phyloP scores from a whole-genome alignment of 2,113 vertebrate species.

The Esox niger region DNA sequence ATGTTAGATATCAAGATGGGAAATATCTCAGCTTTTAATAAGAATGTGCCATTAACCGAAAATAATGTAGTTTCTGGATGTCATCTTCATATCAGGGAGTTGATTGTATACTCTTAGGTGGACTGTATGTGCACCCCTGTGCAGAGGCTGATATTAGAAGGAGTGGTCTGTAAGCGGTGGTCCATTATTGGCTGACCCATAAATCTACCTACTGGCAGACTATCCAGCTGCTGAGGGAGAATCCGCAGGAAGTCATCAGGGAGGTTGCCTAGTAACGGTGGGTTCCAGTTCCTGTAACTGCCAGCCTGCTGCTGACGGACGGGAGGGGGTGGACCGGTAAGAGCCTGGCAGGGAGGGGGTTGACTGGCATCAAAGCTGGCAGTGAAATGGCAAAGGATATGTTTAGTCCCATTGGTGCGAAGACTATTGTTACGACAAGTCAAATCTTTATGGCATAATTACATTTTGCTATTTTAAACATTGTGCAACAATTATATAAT shows the following conservation, averaged over 20 bases:
- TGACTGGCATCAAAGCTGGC: slow-evolving; percentile 63
- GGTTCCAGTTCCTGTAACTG: slow-evolving; percentile 92
- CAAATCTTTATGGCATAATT: too few species aligned
- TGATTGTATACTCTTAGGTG: background rate
- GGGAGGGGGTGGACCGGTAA: slow-evolving; percentile 36
- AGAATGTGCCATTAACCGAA: too few species aligned
- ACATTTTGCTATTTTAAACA: too few species aligned
- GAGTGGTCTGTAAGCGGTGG: slow-evolving; percentile 64
- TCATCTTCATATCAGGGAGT: too few species aligned
- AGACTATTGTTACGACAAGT: too few species aligned
- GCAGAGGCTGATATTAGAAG: background rate
- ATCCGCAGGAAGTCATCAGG: slow-evolving; percentile 94
- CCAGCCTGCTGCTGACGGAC: slow-evolving; percentile 57
- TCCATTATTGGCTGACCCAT: background rate
- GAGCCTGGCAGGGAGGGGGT: slow-evolving; percentile 21
- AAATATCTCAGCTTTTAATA: too few species aligned
- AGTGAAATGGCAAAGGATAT: slow-evolving; percentile 1
- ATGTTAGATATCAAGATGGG: background rate
- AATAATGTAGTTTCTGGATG: background rate
- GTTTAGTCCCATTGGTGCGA: background rate
- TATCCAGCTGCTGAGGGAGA: slow-evolving; percentile 84
- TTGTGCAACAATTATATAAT: too few species aligned
- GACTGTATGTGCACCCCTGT: too few species aligned
- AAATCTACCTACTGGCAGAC: slow-evolving; percentile 70
- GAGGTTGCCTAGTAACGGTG: slow-evolving; percentile 88